Base-by-base conservation (phyloP, 2,797 vertebrate genomes). In the Delichon dasypus region DNA sequence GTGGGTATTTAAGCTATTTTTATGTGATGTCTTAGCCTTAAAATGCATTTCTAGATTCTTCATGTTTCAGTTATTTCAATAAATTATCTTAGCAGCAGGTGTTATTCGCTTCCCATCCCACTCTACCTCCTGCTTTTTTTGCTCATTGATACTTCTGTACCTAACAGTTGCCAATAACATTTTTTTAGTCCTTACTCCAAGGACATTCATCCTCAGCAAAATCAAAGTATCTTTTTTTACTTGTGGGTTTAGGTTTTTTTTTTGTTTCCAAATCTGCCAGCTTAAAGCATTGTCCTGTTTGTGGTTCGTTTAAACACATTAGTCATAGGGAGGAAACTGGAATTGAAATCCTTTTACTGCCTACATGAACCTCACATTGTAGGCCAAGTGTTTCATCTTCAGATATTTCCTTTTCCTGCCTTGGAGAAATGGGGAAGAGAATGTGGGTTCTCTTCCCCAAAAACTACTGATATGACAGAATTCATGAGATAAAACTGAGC, bases 51-150 rank as follows among this genome's bases (percentile, higher is more conserved):
- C 54, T 61, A 53, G 22, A 29, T 94, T 81, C 55, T 9, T 65
- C 45, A 18, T 40, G 61, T 77, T 93, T 95, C 65, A 85, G n/a
- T 61, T 83, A n/a, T 89, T 92, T 75, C 76, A 83, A 65, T 47
- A 85, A 40, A 71, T 51, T 30, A 10, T 65, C 79, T 78, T 88
- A 27, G 50, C 82, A 75, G 73, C 54, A 82, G 68, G 53, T 91
- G 72, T 85, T 93, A 57, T 25, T 91, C 65, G 5, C 54, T 83
- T 47, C 57, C 36, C 3, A 6, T 55, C 40, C 82, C 34, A 36
- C 48, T 90, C 74, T 42, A 66, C 29, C 54, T 90, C 44, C 73
- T 92, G 76, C 57, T 88, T 47, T 70, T 87, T 90, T 91, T 40
- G 27, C 68, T 85, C 22, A 71, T 77, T 83, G 81, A 53, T 91